These are phyloP conservation scores for Oostethus manadensis DNA, from an alignment of 2,113 vertebrate genomes.

Conservation along the genomic window DNA sequence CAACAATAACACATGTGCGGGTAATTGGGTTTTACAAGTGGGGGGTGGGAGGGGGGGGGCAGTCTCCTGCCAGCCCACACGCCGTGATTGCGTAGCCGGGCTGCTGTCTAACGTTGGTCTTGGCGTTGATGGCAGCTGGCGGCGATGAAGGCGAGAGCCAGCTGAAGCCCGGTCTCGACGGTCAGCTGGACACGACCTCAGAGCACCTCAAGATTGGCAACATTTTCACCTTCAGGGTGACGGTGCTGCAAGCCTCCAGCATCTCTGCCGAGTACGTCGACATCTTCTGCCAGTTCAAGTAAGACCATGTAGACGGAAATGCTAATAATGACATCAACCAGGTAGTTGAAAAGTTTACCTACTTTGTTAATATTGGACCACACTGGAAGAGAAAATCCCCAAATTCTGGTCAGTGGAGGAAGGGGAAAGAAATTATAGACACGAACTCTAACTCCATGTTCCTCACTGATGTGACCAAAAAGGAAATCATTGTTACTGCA, in stretches of 20 bases:
- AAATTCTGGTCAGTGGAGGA: no score
- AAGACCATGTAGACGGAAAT: constrained; percentile 18
- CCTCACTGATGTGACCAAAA: no score
- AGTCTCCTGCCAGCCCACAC: background rate
- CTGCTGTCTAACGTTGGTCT: background rate
- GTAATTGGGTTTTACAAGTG: constrained; percentile 56
- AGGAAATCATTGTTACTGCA: no score
- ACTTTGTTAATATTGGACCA: no score
- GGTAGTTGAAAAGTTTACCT: no score
- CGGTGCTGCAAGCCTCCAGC: constrained; percentile 92
- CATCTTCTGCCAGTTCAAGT: constrained; percentile 99
- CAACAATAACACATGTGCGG: constrained; percentile 94
- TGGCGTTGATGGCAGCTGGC: constrained; percentile 49
- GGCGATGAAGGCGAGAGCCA: constrained; percentile 79
- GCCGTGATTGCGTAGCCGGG: background rate
- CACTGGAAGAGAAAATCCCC: no score
- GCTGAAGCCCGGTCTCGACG: constrained; percentile 71
- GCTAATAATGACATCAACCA: no score
- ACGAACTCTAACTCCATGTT: no score
- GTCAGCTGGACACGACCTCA: constrained; percentile 66
- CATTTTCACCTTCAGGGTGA: constrained; percentile 93
- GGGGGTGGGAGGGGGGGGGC: background rate
- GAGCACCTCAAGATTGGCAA: constrained; percentile 87
- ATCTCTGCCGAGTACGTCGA: constrained; percentile 95
- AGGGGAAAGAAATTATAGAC: no score